Percentiles rank a stretch among this genome's conserved stretches.
Conservation (phyloP, 2,113 vertebrate genomes). For the Sebastes fasciatus region DNA sequence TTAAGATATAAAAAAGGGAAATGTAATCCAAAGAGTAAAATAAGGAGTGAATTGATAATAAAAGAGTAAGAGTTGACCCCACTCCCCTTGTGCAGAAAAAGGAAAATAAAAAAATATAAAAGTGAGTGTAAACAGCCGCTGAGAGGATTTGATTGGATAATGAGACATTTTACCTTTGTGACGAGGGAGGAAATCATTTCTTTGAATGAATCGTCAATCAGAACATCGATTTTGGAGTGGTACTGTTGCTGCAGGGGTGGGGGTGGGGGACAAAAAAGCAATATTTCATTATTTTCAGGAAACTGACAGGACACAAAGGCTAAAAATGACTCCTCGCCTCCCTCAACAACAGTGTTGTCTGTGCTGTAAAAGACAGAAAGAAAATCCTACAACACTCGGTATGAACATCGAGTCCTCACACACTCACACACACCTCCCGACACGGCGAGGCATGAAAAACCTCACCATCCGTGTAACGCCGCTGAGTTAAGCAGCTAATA, state of each 20-base stretch:
- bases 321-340: constrained; percentile 33
- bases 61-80: background rate
- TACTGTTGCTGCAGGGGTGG: constrained; percentile 92
- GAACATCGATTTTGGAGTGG: constrained; percentile 97
- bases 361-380: constrained; percentile 46
- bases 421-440: background rate
- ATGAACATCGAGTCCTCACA: constrained; percentile 32
- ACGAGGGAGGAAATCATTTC: constrained; percentile 94
- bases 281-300: constrained; percentile 47
- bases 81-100: background rate
- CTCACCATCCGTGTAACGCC: constrained; percentile 89
- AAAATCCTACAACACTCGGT: constrained; percentile 36
- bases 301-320: constrained; percentile 31
- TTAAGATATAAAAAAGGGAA: background rate
- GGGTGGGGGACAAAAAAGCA: constrained; percentile 17
- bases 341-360: constrained; percentile 37
- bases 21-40: background rate
- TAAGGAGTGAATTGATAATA: background rate
- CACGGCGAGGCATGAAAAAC: constrained; percentile 80
- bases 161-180: constrained; percentile 89
- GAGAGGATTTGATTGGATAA: constrained; percentile 11
- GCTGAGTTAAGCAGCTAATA: constrained; percentile 98
- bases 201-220: constrained; percentile 95
- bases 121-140: background rate
- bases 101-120: background rate